Evolutionary conservation across 1,140 invertebrate species (phyloP), one percentile per base, ranked within the genome.

Genomic region (Schlechtendalia chinensis): DNA sequence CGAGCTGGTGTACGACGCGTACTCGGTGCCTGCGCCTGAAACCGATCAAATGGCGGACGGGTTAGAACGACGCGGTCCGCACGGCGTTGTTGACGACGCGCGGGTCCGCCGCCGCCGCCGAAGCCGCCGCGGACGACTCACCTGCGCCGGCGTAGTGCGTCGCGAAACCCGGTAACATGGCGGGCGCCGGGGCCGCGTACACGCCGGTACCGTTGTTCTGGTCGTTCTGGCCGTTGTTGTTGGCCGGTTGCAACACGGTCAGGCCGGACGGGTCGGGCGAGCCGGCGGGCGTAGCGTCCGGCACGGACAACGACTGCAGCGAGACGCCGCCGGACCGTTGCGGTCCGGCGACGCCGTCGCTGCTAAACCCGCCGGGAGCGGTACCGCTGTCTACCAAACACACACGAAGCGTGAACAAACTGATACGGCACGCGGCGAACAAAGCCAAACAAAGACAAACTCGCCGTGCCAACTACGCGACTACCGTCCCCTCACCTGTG

Each of bases 91-190:
- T n/a, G n/a, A n/a, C n/a, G n/a, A n/a, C n/a, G n/a, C n/a, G n/a
- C n/a, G n/a, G n/a, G n/a, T n/a, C n/a, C n/a, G n/a, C n/a, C n/a
- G n/a, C n/a, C n/a, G n/a, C n/a, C n/a, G n/a, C n/a, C n/a, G n/a
- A n/a, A n/a, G n/a, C n/a, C n/a, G n/a, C n/a, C n/a, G 8, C 53
- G 71, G 53, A 10, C 45, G 80, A 90, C 89, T 88, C 88, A 91
- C 91, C 91, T 89, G 91, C 88, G 54, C 90, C 87, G 69, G 90
- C 87, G 85, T 92, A 92, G 82, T 90, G 89, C 85, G 82, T 81
- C 16, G 90, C 89, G 85, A 92, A 92, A 88, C 90, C 91, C 67
- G 91, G 91, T 82, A 92, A 87, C 88, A 90, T 81, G 90, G 88
- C 61, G 86, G 87, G 82, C 85, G 84, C 82, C 86, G 87, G 81